A percentile compares a stretch with the other conserved stretches of the same genome.
Evolutionary conservation across 2,797 vertebrate species (phyloP).

Genomic region (Loris lydekkerianus): DNA sequence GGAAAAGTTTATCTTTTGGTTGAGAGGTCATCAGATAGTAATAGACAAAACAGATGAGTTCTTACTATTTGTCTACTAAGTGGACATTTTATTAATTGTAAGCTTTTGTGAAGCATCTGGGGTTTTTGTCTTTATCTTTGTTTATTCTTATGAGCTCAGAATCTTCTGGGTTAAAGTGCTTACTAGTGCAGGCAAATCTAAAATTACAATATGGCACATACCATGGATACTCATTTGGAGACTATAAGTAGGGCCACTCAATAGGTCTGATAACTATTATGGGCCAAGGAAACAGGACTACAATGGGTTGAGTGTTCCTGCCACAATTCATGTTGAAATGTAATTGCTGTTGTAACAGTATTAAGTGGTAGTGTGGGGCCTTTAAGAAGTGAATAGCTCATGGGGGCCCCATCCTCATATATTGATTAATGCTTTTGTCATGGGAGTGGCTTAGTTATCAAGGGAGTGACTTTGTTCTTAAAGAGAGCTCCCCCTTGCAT

Average conservation of each 20-base stretch:
- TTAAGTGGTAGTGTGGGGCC: not conserved
- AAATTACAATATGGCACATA: not conserved
- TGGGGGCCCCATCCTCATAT: not conserved
- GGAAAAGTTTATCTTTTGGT: not conserved
- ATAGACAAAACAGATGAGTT: constrained; percentile 36
- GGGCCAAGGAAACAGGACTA: not conserved
- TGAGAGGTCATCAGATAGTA: constrained; percentile 20
- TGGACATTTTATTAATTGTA: constrained; percentile 55
- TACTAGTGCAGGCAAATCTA: constrained; percentile 3
- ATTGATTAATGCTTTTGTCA: not conserved
- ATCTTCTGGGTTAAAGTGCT: constrained; percentile 11
- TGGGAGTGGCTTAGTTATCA: not conserved
- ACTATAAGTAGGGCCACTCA: not conserved
- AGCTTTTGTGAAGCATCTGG: not conserved
- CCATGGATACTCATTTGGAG: not conserved
- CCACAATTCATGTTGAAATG: not conserved
- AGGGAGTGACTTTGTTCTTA: not conserved
- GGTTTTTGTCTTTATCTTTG: constrained; percentile 4
- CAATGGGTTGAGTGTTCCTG: not conserved
- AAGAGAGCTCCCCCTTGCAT: not conserved
- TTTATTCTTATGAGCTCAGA: constrained; percentile 46
- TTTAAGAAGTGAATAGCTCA: not conserved
- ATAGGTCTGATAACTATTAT: not conserved
- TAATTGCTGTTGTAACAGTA: not conserved
- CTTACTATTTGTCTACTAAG: constrained; percentile 45